These are phyloP conservation scores for Apotomis betuletana DNA, from an alignment of 2,888 invertebrate species.

Conservation along the genomic window DNA sequence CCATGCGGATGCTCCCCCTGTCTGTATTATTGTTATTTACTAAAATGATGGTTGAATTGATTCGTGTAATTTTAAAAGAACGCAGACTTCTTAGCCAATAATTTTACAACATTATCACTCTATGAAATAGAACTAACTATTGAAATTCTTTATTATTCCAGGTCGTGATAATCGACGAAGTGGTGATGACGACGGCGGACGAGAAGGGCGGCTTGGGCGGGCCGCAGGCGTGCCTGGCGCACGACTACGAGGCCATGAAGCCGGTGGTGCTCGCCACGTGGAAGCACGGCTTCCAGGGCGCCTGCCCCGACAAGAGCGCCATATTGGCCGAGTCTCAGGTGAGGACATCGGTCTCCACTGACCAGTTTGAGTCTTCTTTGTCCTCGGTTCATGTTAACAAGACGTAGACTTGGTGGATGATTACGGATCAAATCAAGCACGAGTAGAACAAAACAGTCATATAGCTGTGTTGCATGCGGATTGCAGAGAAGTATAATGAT, in stretches of 20 bases:
- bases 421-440: too few relatives aligned
- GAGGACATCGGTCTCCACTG: conserved; percentile 25
- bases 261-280: conserved; percentile 96
- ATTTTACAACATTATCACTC: background rate
- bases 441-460: too few relatives aligned
- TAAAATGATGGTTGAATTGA: too few relatives aligned
- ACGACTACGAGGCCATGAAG: conserved; percentile 96
- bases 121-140: background rate
- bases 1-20: too few relatives aligned
- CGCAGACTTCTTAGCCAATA: too few relatives aligned
- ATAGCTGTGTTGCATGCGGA: too few relatives aligned
- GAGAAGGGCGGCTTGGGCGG: conserved; percentile 87
- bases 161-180: conserved; percentile 96
- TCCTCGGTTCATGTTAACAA: too few relatives aligned
- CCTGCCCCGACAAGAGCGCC: conserved; percentile 96
- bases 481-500: too few relatives aligned
- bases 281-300: conserved; percentile 97
- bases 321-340: conserved; percentile 94
- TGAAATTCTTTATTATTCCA: conserved; percentile 57
- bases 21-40: too few relatives aligned
- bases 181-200: conserved; percentile 92
- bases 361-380: background rate
- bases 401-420: too few relatives aligned
- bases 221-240: conserved; percentile 92
- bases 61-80: too few relatives aligned